Percentiles rank a stretch among this genome's conserved stretches.
phyloP scores from a whole-genome alignment of 2,888 invertebrate species.

The Ichneumoninae sp. region DNA sequence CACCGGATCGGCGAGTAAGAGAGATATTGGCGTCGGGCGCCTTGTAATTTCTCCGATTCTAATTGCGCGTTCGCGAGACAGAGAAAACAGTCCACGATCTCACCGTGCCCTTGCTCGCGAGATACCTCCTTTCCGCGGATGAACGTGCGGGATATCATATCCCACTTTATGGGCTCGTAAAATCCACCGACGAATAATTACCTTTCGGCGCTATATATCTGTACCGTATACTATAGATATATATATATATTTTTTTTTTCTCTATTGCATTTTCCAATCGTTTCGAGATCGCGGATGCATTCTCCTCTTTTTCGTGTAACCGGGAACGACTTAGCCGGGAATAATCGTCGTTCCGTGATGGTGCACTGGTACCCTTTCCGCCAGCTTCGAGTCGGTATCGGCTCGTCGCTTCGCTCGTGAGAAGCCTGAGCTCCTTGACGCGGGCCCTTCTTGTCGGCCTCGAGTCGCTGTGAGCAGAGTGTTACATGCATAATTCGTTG shows the following conservation, averaged over 20 bases:
- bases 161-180: constrained; percentile 63
- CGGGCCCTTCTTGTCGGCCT: too few species aligned
- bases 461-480: too few species aligned
- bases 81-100: constrained; percentile 24
- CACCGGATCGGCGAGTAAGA: background rate
- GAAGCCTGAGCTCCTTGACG: too few species aligned
- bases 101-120: constrained; percentile 33
- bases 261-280: constrained; percentile 9
- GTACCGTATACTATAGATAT: background rate
- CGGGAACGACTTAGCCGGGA: background rate
- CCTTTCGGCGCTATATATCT: constrained; percentile 17
- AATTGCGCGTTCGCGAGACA: constrained; percentile 61
- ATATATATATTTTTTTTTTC: constrained; percentile 18
- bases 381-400: too few species aligned
- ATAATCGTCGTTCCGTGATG: background rate
- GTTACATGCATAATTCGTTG: constrained; percentile 17
- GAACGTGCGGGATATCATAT: constrained; percentile 56
- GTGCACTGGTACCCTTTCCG: too few species aligned
- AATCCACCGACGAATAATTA: constrained; percentile 61
- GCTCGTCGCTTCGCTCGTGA: too few species aligned
- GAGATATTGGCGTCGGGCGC: constrained; percentile 50
- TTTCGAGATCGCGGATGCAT: constrained; percentile 10
- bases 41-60: constrained; percentile 65
- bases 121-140: constrained; percentile 36
- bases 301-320: constrained; percentile 11